Conservation (phyloP, 2,888 invertebrate species). For the Lymantria dispar region DNA sequence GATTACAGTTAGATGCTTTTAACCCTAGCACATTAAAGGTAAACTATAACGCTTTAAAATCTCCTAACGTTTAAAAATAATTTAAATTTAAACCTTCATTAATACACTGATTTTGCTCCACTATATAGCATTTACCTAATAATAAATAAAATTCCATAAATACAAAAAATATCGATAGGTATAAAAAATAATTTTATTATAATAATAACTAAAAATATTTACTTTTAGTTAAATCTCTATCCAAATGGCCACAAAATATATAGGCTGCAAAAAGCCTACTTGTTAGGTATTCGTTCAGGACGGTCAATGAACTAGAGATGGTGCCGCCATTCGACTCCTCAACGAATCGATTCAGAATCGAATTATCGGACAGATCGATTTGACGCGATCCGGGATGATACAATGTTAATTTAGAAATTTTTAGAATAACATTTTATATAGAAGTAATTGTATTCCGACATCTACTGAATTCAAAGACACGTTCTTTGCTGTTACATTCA, state of each 20-base stretch:
- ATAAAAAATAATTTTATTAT: too few species aligned
- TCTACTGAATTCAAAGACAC: slow-evolving; percentile 25
- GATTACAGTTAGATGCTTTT: too few species aligned
- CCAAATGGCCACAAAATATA: slow-evolving; percentile 14
- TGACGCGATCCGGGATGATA: slow-evolving; percentile 44
- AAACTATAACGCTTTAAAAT: too few species aligned
- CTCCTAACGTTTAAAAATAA: too few species aligned
- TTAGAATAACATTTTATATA: slow-evolving; percentile 31
- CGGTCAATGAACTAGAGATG: slow-evolving; percentile 38
- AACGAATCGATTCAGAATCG: slow-evolving; percentile 71
- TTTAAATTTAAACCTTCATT: too few species aligned
- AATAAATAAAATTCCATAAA: too few species aligned
- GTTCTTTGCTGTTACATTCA: slow-evolving; percentile 7
- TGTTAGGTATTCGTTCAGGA: slow-evolving; percentile 29
- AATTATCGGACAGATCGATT: slow-evolving; percentile 58
- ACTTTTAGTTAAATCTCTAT: too few species aligned
- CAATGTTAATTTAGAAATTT: slow-evolving; percentile 37
- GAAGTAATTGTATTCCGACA: slow-evolving; percentile 16
- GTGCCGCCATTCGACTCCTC: slow-evolving; percentile 39
- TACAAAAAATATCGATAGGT: too few species aligned
- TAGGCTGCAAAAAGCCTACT: slow-evolving; percentile 21
- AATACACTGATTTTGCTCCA: too few species aligned
- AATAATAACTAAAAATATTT: too few species aligned
- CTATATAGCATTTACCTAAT: too few species aligned
- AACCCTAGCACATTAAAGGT: too few species aligned